Base-by-base conservation (phyloP, 2,113 vertebrate species). In the Microcebus murinus region DNA sequence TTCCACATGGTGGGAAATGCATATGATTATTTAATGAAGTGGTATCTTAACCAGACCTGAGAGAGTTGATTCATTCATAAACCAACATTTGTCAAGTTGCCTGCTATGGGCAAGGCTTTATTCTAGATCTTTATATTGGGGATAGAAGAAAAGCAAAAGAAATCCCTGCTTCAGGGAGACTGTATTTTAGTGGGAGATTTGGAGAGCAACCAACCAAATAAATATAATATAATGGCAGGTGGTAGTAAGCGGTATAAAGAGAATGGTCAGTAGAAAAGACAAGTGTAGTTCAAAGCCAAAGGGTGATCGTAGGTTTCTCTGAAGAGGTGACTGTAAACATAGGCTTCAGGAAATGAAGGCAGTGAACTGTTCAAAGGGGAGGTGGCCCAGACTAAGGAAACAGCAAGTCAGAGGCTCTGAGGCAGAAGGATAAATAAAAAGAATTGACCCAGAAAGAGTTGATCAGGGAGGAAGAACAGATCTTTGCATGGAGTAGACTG, bases 1-100 rank as follows among this genome's bases (percentile, higher is more conserved):
- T 94, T 87, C 65, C 65, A n/a, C 45, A 11, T 20, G 70, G 50
- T 61, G 42, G 55, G 48, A 74, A 50, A 87, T 61, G 39, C 59
- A 57, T 31, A 34, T 29, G 39, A 31, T 77, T 83, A 73, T 73
- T 87, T 80, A 45, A 84, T 71, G 82, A 71, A 67, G 8, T 93
- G 36, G 18, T 81, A n/a, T 68, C 71, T 86, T 80, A 36, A 73
- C n/a, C 52, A 76, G 50, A 90, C 52, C 68, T 70, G 77, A 96
- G n/a, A 77, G 45, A 74, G 9, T 9, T 34, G 52, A 93, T 94
- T 96, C 52, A 81, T 94, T 86, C 42, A 70, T 82, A 36, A 59
- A 15, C 50, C 20, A 68, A 34, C 20, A 52, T 70, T 71, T 91
- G 86, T 18, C 71, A 34, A 85, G 7, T 70, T 83, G n/a, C 77